Evolutionary conservation across 2,113 vertebrate species (phyloP).

Genomic region (Gopherus evgoodei): DNA sequence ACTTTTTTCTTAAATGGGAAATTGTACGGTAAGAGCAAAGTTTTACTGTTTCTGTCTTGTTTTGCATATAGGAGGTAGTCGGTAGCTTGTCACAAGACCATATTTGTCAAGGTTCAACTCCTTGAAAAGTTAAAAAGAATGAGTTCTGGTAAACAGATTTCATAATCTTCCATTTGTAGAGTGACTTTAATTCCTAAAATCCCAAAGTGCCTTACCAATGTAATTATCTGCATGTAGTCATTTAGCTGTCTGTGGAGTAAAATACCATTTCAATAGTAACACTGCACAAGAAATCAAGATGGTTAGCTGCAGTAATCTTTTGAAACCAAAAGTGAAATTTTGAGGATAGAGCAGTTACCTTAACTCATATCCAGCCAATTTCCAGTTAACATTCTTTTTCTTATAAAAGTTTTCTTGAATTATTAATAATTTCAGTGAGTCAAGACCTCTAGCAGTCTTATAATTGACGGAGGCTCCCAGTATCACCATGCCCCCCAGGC

Average conservation of each 20-base stretch:
- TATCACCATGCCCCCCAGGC: neutral
- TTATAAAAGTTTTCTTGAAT: neutral
- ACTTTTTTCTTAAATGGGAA: neutral
- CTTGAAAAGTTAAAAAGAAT: neutral
- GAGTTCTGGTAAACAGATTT: neutral
- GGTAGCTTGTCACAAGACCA: neutral
- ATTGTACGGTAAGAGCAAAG: neutral
- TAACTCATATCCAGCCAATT: no score
- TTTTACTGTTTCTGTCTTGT: neutral
- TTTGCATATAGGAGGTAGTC: neutral
- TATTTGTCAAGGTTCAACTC: neutral
- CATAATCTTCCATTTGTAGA: neutral
- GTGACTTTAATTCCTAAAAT: neutral
- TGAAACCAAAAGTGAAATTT: neutral
- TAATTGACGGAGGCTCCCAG: neutral
- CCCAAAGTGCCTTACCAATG: accelerated
- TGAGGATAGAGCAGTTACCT: neutral
- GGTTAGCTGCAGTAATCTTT: neutral
- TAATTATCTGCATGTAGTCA: neutral
- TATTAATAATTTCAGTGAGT: neutral
- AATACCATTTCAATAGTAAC: neutral
- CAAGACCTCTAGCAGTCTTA: neutral
- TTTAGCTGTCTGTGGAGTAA: neutral
- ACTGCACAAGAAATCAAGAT: neutral
- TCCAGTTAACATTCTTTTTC: neutral